Conservation (phyloP, 2,797 vertebrate species). For the Megaceryle alcyon region DNA sequence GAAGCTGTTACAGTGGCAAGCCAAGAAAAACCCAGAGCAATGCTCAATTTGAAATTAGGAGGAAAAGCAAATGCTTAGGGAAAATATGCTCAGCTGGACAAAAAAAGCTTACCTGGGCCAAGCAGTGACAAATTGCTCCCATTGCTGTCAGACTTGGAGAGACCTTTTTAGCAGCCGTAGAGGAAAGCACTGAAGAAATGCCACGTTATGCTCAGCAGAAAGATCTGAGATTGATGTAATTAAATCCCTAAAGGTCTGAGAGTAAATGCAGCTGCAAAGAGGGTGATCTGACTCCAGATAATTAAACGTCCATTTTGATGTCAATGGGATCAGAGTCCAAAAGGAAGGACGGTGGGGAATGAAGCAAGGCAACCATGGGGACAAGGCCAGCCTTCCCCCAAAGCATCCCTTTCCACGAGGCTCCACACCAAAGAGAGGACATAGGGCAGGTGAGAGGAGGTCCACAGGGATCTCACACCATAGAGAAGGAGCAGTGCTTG, state of each 20-base stretch:
- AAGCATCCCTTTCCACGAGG: fast-evolving
- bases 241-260: constrained; percentile 17
- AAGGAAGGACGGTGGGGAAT: not conserved
- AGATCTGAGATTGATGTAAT: not conserved
- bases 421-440: fast-evolving
- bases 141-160: not conserved
- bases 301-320: not conserved
- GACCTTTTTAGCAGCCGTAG: not conserved
- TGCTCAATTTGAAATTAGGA: not conserved
- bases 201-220: not conserved
- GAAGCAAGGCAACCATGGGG: not conserved
- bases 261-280: not conserved
- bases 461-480: not conserved
- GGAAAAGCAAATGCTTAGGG: not conserved
- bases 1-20: not conserved
- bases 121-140: constrained; percentile 8
- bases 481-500: fast-evolving
- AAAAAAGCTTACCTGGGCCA: not conserved
- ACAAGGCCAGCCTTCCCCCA: not conserved
- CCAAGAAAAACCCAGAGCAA: not conserved
- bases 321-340: not conserved
- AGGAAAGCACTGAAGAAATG: not conserved
- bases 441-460: not conserved
- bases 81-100: not conserved
- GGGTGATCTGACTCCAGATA: not conserved